Base-by-base conservation (phyloP, 1,140 invertebrate genomes). In the Radopholus similis region DNA sequence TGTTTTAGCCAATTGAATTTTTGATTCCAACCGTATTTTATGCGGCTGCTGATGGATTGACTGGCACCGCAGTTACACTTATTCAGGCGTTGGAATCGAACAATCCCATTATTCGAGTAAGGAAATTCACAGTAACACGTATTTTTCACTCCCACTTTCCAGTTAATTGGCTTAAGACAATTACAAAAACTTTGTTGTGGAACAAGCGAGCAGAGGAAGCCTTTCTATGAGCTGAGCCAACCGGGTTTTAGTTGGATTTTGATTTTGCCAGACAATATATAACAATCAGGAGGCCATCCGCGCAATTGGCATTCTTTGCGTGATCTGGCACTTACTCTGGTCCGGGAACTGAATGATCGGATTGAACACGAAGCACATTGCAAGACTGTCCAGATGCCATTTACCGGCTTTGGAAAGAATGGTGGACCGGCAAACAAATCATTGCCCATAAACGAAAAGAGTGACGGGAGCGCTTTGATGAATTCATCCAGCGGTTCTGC, bases 271-370 rank as follows among this genome's bases (percentile, higher is more conserved):
- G 18, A 4, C n/a, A 23, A 4, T 53, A 4, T 4, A 30, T 49
- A 0, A 1, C 30, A n/a, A 26, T n/a, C 32, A 62, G 58, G 58
- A 15, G 58, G 49, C 23, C 58, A 62, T 49, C 58, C 58, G 11
- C 58, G 58, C 18, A 62, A 62, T 62, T 62, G 58, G 58, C 18
- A 47, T 30, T 30, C 58, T 30, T 40, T 62, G 32, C 58, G 58
- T 23, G 58, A 62, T 32, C 37, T 49, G 23, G 42, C 58, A 1
- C 11, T 62, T 47, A 32, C 42, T 15, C 58, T 40, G 13, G 49
- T 62, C 18, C 58, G 49, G 9, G 40, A 62, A 42, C 37, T 62
- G 21, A 35, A 34, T 11, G 35, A 49, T 40, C 4, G 34, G 40
- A 42, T 62, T 5, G 37, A 62, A 62, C 15, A 40, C n/a, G 40